These are phyloP conservation scores for Camarhynchus parvulus DNA, from an alignment of 2,113 vertebrate species.

Conservation along the genomic window DNA sequence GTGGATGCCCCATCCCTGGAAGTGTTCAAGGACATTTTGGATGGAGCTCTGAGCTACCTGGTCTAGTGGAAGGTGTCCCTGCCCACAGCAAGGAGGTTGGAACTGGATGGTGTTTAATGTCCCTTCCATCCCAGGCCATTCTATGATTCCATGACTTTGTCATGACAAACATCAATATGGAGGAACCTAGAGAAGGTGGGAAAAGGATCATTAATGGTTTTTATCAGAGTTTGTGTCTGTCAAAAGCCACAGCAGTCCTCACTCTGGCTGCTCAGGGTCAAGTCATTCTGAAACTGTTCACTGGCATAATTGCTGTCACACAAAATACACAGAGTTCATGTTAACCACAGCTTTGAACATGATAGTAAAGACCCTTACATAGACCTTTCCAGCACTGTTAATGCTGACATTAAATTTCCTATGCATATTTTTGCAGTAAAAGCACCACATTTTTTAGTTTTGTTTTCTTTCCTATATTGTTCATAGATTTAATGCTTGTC, in stretches of 20 bases:
- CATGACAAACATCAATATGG: background rate
- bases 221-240: background rate
- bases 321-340: background rate
- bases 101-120: background rate
- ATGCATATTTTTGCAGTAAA: background rate
- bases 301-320: background rate
- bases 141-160: background rate
- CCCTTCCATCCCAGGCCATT: background rate
- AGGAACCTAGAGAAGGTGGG: background rate
- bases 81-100: background rate
- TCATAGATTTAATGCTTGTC: background rate
- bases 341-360: background rate
- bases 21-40: background rate
- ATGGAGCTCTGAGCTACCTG: background rate
- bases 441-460: background rate
- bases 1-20: background rate
- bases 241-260: background rate
- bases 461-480: background rate
- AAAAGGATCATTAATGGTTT: background rate
- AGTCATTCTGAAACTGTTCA: background rate
- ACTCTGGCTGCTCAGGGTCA: background rate
- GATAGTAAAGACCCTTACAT: background rate
- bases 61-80: background rate
- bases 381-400: background rate
- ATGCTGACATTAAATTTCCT: background rate